These are phyloP conservation scores for Crotalus adamanteus DNA, from an alignment of 2,797 vertebrate species.

Conservation along the genomic window DNA sequence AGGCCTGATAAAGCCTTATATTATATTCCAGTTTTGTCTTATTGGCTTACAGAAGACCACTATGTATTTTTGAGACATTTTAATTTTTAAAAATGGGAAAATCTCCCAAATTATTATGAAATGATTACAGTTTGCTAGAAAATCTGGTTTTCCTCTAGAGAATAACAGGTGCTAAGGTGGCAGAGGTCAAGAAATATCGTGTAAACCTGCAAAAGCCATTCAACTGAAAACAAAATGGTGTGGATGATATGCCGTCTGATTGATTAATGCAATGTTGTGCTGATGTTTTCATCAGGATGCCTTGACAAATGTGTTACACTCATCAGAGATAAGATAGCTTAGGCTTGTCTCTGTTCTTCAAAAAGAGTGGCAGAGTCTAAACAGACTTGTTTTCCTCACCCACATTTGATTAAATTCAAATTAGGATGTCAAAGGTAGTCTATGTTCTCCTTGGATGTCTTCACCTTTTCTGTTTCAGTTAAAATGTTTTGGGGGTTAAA, in stretches of 20 bases:
- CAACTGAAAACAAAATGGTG: constrained; percentile 33
- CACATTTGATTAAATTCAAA: constrained; percentile 25
- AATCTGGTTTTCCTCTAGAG: constrained; percentile 27
- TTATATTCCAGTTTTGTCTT: neutral
- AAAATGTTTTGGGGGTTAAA: neutral
- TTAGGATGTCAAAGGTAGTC: constrained; percentile 22
- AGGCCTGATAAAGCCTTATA: neutral
- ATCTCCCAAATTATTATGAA: neutral
- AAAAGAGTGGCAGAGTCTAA: constrained; percentile 13
- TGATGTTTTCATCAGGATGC: constrained; percentile 29
- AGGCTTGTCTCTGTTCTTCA: constrained; percentile 1
- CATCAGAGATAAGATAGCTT: constrained; percentile 33
- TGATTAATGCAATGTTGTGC: constrained; percentile 33
- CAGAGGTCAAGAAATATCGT: constrained; percentile 28
- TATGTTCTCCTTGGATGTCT: neutral
- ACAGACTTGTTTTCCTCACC: constrained; percentile 15
- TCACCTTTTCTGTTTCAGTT: neutral
- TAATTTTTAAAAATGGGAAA: neutral
- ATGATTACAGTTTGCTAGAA: constrained; percentile 16
- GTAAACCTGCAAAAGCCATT: constrained; percentile 34
- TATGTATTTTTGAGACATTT: constrained; percentile 1
- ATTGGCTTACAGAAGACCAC: constrained; percentile 12
- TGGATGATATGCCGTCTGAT: constrained; percentile 25
- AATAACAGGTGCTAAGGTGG: constrained; percentile 25
- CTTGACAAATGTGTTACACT: constrained; percentile 30